Evolutionary conservation across 2,888 invertebrate species (phyloP).

Genomic region (Ischnus inquisitorius): DNA sequence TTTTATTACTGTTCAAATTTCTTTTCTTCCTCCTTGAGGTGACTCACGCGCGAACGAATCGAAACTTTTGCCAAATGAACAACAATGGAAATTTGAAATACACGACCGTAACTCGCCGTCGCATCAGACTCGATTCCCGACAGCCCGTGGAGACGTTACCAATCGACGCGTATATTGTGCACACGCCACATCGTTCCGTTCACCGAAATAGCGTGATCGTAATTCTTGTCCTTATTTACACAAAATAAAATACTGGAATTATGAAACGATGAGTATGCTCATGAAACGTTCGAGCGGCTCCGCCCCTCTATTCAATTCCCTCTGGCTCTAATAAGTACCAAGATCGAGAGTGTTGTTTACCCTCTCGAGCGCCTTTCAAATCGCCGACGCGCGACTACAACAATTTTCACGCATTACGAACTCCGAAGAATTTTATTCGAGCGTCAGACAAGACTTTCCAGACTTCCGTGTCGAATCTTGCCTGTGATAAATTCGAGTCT

Average conservation of each 20-base stretch:
- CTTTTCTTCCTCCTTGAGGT: slow-evolving; percentile 22
- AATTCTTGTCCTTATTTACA: neutral
- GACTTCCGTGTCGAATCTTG: slow-evolving; percentile 24
- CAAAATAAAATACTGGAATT: slow-evolving; percentile 30
- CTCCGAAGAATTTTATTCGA: slow-evolving; percentile 18
- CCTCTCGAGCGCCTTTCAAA: slow-evolving; percentile 18
- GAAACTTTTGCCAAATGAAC: neutral
- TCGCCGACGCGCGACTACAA: neutral
- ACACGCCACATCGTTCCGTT: neutral
- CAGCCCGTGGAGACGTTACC: slow-evolving; percentile 1
- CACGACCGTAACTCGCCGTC: neutral
- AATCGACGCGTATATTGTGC: slow-evolving; percentile 29
- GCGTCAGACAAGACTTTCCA: neutral
- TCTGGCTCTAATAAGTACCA: neutral
- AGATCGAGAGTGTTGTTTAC: slow-evolving; percentile 30
- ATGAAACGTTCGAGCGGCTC: neutral
- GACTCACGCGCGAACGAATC: slow-evolving; percentile 19
- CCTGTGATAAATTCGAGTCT: neutral
- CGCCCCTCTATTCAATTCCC: neutral
- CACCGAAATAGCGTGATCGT: neutral
- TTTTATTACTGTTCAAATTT: slow-evolving; percentile 23
- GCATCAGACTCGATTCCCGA: slow-evolving; percentile 1
- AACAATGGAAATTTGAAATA: neutral
- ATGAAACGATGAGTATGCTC: neutral
- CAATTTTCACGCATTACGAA: neutral